Base-by-base conservation (phyloP, 2,888 invertebrate genomes). In the Apotomis capreana region DNA sequence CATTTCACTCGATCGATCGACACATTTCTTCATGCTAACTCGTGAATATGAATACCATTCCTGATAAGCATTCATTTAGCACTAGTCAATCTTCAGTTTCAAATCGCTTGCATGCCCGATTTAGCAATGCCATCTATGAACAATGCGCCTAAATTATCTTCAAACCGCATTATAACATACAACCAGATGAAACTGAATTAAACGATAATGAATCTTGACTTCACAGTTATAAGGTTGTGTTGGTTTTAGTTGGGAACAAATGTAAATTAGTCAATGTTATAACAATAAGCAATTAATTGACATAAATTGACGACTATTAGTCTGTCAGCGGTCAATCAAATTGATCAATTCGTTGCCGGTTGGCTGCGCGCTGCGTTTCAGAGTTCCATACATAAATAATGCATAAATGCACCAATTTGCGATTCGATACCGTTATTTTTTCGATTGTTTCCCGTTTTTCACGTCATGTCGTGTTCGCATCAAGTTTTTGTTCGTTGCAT, bases 281-380 rank as follows among this genome's bases (percentile, higher is more conserved):
- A 82, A 83, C 85, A 84, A 83, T 79, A 80, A 81, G 76, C 82
- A 84, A 87, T 87, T 87, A 87, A 88, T 87, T 87, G 84, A 84
- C 84, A 85, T 84, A 83, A 81, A 85, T 86, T 86, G 85, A 85
- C 83, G 81, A 80, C 78, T 80, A 83, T 82, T 77, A 78, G 74
- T 76, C 83, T 84, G 85, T 84, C 84, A 83, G 74, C 84, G 78
- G 83, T 83, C 83, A 82, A 81, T 84, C 80, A 83, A 76, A 76
- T 81, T 80, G 84, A 83, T 80, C 79, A 75, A 83, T 83, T 78
- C 79, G 75, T 73, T 46, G 13, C 51, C 58, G 72, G 15, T 12
- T n/a, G 40, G 58, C 9, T 55, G 36, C 71, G 49, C 71, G 58
- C 26, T 68, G 72, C 52, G 15, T 62, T 68, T 40, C 54, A 5